Evolutionary conservation across 2,797 vertebrate species (phyloP).

Genomic region (Paedocypris micromegethes): DNA sequence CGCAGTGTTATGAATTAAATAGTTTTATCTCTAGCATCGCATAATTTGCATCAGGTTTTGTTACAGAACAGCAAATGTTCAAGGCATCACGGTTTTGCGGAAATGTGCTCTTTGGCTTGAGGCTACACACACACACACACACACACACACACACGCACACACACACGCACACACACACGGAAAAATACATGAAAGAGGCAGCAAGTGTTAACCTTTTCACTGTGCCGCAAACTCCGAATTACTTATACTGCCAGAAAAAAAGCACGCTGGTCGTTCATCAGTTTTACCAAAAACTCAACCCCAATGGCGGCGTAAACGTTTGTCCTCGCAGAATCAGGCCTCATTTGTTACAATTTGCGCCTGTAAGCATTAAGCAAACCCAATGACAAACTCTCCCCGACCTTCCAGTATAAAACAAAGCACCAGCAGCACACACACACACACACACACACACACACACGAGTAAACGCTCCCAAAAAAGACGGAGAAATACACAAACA

Average conservation of each 20-base stretch:
- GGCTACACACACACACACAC: too few species aligned
- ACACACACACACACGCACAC: too few species aligned
- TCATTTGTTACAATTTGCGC: constrained; percentile 54
- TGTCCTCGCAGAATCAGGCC: constrained; percentile 40
- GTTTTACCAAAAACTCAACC: constrained; percentile 55
- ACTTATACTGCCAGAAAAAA: constrained; percentile 59
- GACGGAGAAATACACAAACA: neutral
- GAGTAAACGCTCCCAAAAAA: too few species aligned
- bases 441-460: constrained; percentile 48
- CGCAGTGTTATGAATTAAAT: constrained; percentile 1
- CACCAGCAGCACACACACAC: constrained; percentile 53
- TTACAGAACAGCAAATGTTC: too few species aligned
- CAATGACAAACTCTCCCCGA: constrained; percentile 47
- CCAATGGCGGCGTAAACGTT: constrained; percentile 45
- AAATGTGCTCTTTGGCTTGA: too few species aligned
- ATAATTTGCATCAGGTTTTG: neutral
- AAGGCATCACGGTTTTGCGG: too few species aligned
- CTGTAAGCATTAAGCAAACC: constrained; percentile 51
- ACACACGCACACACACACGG: constrained; percentile 42
- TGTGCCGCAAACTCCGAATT: constrained; percentile 62
- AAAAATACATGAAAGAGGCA: too few species aligned
- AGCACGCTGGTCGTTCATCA: constrained; percentile 55
- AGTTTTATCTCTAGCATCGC: neutral
- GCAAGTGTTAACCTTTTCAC: constrained; percentile 53
- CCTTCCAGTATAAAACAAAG: constrained; percentile 43